These are phyloP conservation scores for Dascillus cervinus DNA, from an alignment of 2,888 invertebrate species.

Conservation along the genomic window DNA sequence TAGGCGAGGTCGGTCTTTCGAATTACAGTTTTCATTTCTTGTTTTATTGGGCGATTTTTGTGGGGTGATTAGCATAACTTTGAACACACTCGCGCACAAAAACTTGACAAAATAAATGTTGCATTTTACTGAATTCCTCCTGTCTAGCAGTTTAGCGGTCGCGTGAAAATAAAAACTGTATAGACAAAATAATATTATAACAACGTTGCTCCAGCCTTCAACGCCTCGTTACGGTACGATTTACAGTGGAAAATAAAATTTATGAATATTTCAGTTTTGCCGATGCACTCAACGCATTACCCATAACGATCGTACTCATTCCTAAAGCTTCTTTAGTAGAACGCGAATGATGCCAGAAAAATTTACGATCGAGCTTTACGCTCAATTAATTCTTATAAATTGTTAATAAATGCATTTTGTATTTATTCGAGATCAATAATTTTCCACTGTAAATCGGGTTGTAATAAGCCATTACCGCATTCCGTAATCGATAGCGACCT, in stretches of 20 bases:
- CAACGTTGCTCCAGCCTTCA: conserved; percentile 14
- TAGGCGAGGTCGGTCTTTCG: conserved; percentile 10
- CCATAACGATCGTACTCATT: too few species aligned
- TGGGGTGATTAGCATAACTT: background rate
- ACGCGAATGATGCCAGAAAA: too few species aligned
- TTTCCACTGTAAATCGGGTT: conserved; percentile 23
- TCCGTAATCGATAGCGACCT: conserved; percentile 28
- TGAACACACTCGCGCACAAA: background rate
- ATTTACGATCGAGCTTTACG: too few species aligned
- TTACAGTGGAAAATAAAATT: conserved; percentile 12
- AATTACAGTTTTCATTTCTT: conserved; percentile 2
- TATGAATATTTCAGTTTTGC: too few species aligned
- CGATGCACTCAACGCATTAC: too few species aligned
- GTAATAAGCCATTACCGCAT: conserved; percentile 27
- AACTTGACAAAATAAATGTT: conserved; percentile 6
- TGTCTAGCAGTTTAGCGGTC: conserved; percentile 16
- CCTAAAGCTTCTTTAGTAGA: too few species aligned
- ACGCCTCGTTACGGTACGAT: conserved; percentile 15
- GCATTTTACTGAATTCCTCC: conserved; percentile 14
- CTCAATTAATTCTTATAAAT: too few species aligned
- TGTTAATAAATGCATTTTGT: too few species aligned
- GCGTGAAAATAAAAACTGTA: too few species aligned
- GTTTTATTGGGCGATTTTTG: background rate
- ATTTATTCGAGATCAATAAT: too few species aligned
- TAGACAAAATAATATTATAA: conserved; percentile 14